These are phyloP conservation scores for Petrocephalus microphthalmus DNA, from an alignment of 2,113 vertebrate genomes.

Conservation along the genomic window DNA sequence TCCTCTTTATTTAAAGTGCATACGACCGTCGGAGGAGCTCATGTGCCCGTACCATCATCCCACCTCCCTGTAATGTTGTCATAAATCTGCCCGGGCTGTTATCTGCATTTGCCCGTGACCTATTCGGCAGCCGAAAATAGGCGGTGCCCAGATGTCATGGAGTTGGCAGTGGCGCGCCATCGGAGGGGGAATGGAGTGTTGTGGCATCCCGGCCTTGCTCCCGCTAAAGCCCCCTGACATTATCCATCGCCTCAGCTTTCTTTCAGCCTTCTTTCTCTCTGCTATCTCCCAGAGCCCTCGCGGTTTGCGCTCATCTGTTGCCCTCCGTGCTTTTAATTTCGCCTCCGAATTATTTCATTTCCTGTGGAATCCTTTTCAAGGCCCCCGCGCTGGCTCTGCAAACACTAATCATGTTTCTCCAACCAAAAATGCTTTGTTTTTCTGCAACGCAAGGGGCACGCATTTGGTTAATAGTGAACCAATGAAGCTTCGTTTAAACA, in stretches of 20 bases:
- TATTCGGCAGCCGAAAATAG: constrained; percentile 34
- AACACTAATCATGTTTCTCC: neutral
- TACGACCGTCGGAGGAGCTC: neutral
- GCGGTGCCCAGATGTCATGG: constrained; percentile 31
- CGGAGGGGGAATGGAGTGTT: constrained; percentile 48
- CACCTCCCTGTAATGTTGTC: constrained; percentile 31
- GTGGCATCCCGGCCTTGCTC: constrained; percentile 6
- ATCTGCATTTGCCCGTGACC: constrained; percentile 39
- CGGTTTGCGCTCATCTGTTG: neutral
- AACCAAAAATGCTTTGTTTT: neutral
- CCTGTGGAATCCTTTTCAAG: neutral
- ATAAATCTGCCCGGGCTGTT: constrained; percentile 48
- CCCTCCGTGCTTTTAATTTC: neutral
- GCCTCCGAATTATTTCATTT: neutral
- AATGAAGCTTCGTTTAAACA: neutral
- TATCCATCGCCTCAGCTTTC: neutral
- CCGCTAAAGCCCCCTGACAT: neutral
- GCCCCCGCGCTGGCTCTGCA: neutral
- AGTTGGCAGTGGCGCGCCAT: constrained; percentile 40
- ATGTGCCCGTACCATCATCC: neutral
- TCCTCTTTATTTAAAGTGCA: neutral
- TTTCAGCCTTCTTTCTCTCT: neutral
- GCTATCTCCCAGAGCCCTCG: neutral
- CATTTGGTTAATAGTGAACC: neutral
- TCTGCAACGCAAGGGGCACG: neutral